Conservation (phyloP, 2,888 invertebrate species). For the Syrista parreyssii region DNA sequence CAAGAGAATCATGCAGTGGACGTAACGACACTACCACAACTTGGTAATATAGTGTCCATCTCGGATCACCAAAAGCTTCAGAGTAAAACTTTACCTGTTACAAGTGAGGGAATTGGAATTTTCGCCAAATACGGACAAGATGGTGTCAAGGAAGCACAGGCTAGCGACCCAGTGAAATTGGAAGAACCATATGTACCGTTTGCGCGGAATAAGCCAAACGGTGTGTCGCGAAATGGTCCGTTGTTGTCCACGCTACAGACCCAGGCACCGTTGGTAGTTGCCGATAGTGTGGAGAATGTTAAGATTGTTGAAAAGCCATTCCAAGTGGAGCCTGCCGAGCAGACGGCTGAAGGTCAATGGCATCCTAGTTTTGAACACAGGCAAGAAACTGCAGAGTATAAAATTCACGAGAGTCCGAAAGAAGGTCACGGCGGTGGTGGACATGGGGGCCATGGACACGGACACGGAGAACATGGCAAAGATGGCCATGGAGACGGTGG, state of each 20-base stretch:
- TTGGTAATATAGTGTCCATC: background rate
- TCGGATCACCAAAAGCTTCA: background rate
- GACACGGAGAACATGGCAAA: slow-evolving; percentile 32
- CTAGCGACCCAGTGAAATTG: background rate
- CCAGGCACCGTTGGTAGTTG: background rate
- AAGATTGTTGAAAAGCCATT: background rate
- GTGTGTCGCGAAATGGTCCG: background rate
- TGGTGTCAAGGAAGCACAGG: background rate
- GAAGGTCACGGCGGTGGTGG: slow-evolving; percentile 18
- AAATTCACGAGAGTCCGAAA: slow-evolving; percentile 14
- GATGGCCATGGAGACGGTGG: background rate
- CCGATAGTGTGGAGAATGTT: background rate
- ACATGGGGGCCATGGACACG: no score
- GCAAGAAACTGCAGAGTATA: slow-evolving; percentile 3
- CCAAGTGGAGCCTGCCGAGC: background rate
- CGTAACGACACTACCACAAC: background rate
- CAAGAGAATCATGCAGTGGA: background rate
- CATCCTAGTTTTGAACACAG: background rate
- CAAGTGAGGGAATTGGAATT: background rate
- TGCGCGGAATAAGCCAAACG: background rate
- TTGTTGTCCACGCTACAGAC: background rate
- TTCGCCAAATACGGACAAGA: background rate
- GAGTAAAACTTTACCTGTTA: background rate
- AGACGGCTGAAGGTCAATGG: slow-evolving; percentile 3
- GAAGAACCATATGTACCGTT: background rate